These are phyloP conservation scores for Nicator chloris DNA, from an alignment of 2,113 vertebrate genomes.

Conservation along the genomic window DNA sequence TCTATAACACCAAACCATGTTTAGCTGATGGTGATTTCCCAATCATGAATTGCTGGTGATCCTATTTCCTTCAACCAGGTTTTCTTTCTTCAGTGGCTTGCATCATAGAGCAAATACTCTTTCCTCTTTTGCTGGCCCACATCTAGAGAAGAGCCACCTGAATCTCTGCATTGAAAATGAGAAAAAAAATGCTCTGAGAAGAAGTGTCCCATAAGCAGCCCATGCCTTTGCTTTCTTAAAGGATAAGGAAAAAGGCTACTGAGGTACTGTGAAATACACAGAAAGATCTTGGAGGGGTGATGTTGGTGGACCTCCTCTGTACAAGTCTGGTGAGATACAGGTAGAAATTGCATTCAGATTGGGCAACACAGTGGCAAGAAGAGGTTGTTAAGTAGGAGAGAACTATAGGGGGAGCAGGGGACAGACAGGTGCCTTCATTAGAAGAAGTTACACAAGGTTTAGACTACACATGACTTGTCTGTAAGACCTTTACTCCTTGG, in stretches of 20 bases:
- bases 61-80: not conserved
- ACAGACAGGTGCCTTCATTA: not conserved
- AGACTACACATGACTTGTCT: not conserved
- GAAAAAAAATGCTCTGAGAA: not conserved
- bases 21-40: not conserved
- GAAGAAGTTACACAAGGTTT: not conserved
- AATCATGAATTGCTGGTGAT: not conserved
- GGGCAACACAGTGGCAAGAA: not conserved
- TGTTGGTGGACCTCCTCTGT: not conserved
- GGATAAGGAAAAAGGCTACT: not conserved
- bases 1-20: not conserved
- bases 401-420: not conserved
- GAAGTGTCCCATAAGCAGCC: not conserved
- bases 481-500: not conserved
- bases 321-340: not conserved
- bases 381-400: not conserved
- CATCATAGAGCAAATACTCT: not conserved
- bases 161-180: not conserved
- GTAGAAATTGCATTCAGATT: not conserved
- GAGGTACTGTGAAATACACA: not conserved
- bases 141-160: not conserved
- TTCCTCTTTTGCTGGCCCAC: not conserved
- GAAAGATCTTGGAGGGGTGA: not conserved
- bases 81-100: not conserved
- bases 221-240: not conserved